Conservation (phyloP, 1,140 invertebrate species). For the Drosophila repletoides region DNA sequence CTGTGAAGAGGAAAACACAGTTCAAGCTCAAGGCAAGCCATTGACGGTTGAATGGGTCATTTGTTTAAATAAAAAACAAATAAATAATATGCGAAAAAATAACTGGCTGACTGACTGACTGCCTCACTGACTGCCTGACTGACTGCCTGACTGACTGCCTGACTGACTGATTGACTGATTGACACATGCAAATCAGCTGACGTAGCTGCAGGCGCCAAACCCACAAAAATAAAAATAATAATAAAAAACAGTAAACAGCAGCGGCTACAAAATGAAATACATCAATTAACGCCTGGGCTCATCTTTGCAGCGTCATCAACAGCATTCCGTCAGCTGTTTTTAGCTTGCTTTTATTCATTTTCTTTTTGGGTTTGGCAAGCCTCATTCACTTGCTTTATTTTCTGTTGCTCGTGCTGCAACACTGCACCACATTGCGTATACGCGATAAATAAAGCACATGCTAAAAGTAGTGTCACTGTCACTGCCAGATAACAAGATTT, state of each 20-base stretch:
- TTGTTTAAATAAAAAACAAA: constrained; percentile 1
- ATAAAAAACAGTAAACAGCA: constrained; percentile 13
- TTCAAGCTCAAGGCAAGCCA: constrained; percentile 42
- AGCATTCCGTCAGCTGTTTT: constrained; percentile 16
- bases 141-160: constrained; percentile 10
- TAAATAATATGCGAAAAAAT: not conserved
- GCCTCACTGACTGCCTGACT: too few relatives aligned
- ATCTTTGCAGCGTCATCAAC: constrained; percentile 5
- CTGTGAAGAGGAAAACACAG: not conserved
- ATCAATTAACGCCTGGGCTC: constrained; percentile 28
- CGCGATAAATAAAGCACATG: constrained; percentile 38
- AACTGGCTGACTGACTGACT: constrained; percentile 11
- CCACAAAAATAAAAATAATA: constrained; percentile 3
- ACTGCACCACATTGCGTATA: constrained; percentile 45
- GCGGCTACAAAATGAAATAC: constrained; percentile 15
- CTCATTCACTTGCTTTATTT: constrained; percentile 25
- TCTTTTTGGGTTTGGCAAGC: constrained; percentile 27
- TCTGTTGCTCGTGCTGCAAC: not conserved
- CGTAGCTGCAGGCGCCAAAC: constrained; percentile 11
- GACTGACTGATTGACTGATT: constrained; percentile 15
- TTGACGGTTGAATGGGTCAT: constrained; percentile 3
- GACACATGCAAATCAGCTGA: constrained; percentile 29
- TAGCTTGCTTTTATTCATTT: too few relatives aligned
- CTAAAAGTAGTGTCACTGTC: constrained; percentile 52
- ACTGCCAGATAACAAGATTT: constrained; percentile 56